Base-by-base conservation (phyloP, 2,888 invertebrate species). In the Volucella bombylans region DNA sequence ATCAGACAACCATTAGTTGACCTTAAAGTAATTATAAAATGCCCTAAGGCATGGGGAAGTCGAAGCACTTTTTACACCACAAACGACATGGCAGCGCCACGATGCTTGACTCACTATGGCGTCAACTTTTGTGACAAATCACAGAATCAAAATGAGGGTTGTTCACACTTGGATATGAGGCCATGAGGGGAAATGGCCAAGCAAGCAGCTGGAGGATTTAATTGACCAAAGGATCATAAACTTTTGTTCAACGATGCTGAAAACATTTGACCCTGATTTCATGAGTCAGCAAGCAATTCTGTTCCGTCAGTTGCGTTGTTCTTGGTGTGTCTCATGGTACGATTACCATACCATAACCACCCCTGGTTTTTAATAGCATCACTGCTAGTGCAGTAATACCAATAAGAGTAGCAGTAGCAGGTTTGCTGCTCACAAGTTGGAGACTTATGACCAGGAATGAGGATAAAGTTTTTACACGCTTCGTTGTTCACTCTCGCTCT, bases 181-280 rank as follows among this genome's bases (percentile, higher is more conserved):
- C n/a, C n/a, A n/a, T n/a, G n/a, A 23, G 23, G 31, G 38, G 61
- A 76, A 71, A 76, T 76, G 67, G 81, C 72, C 85, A 82, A 47
- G 68, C 62, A 82, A 57, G 83, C 77, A 86, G 81, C 71, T 88
- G 88, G 89, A 89, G 81, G 90, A 90, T 90, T 91, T 90, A 91
- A 91, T 90, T 91, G 90, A 91, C 90, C 89, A 89, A 88, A 89
- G 90, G 88, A 90, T 90, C 90, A 89, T 90, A 90, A 90, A 90
- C 88, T 89, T 89, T 88, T 88, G 89, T 86, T 87, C 90, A 89
- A 89, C 90, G 89, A 90, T 88, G 89, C 89, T 88, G 88, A 89
- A 89, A 90, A 87, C 88, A 88, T 90, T 90, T 89, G 90, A 90
- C 90, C 89, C 90, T 90, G 90, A 91, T 90, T 90, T 89, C 88